phyloP scores from a whole-genome alignment of 2,888 invertebrate species.

The Drosophila glabriapex region DNA sequence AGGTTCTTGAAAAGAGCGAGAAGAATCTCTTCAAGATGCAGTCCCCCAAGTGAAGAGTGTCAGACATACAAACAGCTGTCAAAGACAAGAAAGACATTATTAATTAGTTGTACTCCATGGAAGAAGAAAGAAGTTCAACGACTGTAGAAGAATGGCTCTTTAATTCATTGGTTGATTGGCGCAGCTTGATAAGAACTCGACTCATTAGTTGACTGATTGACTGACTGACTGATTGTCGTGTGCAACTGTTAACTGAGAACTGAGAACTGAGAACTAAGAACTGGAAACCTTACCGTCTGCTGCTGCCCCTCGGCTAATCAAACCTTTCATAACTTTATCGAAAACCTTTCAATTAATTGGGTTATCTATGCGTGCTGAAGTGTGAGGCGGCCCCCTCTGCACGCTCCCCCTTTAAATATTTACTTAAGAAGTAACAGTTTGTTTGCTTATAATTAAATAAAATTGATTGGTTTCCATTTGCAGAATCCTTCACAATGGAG shows the following conservation, averaged over 20 bases:
- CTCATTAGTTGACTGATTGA: constrained; percentile 40
- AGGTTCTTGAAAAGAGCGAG: not conserved
- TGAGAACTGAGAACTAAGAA: not conserved
- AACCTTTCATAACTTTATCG: constrained; percentile 76
- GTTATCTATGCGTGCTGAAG: constrained; percentile 68
- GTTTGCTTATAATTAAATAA: constrained; percentile 71
- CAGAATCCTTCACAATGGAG: constrained; percentile 83
- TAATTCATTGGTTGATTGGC: constrained; percentile 45
- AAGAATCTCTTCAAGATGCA: not conserved
- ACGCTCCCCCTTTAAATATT: constrained; percentile 36
- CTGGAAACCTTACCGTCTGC: not conserved
- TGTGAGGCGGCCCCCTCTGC: constrained; percentile 20
- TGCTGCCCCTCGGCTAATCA: constrained; percentile 56
- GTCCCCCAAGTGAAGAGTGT: not conserved
- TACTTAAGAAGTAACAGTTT: constrained; percentile 49
- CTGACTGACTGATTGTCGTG: constrained; percentile 17
- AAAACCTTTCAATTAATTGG: constrained; percentile 80
- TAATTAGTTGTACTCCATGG: not conserved
- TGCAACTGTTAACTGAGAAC: not conserved
- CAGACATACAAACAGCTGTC: not conserved
- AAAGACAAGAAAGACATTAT: not conserved
- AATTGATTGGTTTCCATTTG: constrained; percentile 47
- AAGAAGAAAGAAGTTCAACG: constrained; percentile 51
- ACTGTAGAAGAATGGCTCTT: constrained; percentile 34
- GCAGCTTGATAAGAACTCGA: constrained; percentile 51